Evolutionary conservation across 2,888 invertebrate species (phyloP).

Genomic region (Didymodactylos carnosus): DNA sequence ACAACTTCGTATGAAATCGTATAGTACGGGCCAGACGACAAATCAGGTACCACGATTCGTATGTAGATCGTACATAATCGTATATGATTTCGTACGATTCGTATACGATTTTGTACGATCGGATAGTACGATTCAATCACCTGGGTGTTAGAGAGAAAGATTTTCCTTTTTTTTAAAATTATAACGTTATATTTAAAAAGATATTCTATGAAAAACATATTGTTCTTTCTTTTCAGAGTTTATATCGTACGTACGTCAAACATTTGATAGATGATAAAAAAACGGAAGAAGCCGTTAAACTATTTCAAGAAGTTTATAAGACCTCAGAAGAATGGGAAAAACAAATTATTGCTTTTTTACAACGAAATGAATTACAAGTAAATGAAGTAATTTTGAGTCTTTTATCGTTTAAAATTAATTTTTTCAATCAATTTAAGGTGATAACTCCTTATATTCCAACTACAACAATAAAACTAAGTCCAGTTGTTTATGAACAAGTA

Average conservation of each 20-base stretch:
- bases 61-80: too few relatives aligned
- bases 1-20: too few relatives aligned
- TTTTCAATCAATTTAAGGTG: slow-evolving; percentile 19
- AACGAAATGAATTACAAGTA: slow-evolving; percentile 56
- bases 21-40: too few relatives aligned
- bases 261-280: slow-evolving; percentile 46
- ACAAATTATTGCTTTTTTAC: slow-evolving; percentile 69
- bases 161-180: too few relatives aligned
- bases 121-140: too few relatives aligned
- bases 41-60: too few relatives aligned
- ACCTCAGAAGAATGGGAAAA: slow-evolving; percentile 72
- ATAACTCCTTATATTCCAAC: slow-evolving; percentile 29
- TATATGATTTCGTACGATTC: too few relatives aligned
- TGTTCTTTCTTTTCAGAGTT: neutral
- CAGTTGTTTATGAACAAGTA: slow-evolving; percentile 77
- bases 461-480: slow-evolving; percentile 49
- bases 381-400: slow-evolving; percentile 33
- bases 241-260: neutral
- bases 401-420: neutral
- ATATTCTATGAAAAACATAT: neutral
- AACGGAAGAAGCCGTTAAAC: slow-evolving; percentile 61
- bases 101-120: too few relatives aligned
- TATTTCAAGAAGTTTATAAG: slow-evolving; percentile 53
- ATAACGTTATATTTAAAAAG: too few relatives aligned
- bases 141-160: too few relatives aligned